A percentile compares a stretch with the other conserved stretches of the same genome.
phyloP scores from a whole-genome alignment of 1,140 invertebrate species.

The Drosophila sucinea region DNA sequence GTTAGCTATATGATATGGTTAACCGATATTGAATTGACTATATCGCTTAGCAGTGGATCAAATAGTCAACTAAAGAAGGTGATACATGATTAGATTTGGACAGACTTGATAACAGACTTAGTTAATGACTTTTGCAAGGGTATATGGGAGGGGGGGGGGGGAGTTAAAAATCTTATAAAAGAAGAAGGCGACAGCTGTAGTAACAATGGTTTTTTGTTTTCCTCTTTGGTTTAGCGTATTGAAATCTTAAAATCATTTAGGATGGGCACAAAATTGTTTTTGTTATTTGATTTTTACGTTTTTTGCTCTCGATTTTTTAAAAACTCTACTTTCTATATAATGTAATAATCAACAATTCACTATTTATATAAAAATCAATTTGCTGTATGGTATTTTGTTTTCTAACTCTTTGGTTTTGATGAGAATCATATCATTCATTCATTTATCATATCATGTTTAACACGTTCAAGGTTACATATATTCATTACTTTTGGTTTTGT shows the following conservation, averaged over 20 bases:
- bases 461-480: slow-evolving; percentile 54
- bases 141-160: not conserved
- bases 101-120: too few species aligned
- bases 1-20: too few species aligned
- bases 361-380: slow-evolving; percentile 76
- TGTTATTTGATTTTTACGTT: not conserved
- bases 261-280: slow-evolving; percentile 23
- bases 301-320: slow-evolving; percentile 38
- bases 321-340: slow-evolving; percentile 69
- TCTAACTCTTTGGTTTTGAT: slow-evolving; percentile 71
- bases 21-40: too few species aligned
- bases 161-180: slow-evolving; percentile 12
- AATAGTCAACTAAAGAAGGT: too few species aligned
- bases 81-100: too few species aligned
- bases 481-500: not conserved
- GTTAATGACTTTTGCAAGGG: not conserved
- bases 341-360: slow-evolving; percentile 80
- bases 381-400: slow-evolving; percentile 28
- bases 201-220: slow-evolving; percentile 53
- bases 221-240: slow-evolving; percentile 43
- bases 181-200: slow-evolving; percentile 59
- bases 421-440: slow-evolving; percentile 26
- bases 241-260: slow-evolving; percentile 58
- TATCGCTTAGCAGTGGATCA: too few species aligned
- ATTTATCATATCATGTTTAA: slow-evolving; percentile 44